Evolutionary conservation across 2,888 invertebrate species (phyloP).

Genomic region (Smittia aterrima): DNA sequence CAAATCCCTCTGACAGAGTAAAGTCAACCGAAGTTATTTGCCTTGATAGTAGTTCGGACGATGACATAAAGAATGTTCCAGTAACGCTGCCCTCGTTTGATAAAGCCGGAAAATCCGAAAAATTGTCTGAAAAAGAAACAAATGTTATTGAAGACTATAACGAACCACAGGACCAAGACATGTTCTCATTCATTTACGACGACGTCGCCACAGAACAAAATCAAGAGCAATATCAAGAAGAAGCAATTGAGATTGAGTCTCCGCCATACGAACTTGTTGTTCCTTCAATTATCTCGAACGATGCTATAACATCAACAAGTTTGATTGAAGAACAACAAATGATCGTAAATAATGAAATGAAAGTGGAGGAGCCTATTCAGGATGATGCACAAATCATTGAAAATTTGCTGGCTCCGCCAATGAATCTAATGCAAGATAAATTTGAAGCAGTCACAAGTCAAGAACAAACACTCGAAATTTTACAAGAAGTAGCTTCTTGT

Average conservation of each 20-base stretch:
- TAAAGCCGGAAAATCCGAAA: background rate
- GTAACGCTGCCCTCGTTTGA: background rate
- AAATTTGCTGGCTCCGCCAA: no score
- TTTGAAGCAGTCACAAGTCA: background rate
- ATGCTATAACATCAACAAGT: no score
- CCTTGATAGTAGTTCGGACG: background rate
- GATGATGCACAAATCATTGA: no score
- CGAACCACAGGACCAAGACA: background rate
- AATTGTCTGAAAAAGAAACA: background rate
- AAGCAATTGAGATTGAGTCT: background rate
- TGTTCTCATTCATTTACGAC: background rate
- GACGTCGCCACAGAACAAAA: no score
- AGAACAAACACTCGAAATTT: background rate
- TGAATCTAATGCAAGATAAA: background rate
- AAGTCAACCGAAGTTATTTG: constrained; percentile 4
- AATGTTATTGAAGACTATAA: background rate
- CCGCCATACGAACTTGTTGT: background rate
- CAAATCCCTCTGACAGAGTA: background rate
- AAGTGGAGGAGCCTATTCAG: no score
- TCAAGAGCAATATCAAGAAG: background rate
- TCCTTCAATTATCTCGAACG: no score
- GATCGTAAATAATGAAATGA: no score
- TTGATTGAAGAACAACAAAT: no score
- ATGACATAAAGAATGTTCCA: background rate
- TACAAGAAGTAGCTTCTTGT: background rate